Evolutionary conservation across 2,888 invertebrate genomes (phyloP).

Genomic region (Papilio gigon): DNA sequence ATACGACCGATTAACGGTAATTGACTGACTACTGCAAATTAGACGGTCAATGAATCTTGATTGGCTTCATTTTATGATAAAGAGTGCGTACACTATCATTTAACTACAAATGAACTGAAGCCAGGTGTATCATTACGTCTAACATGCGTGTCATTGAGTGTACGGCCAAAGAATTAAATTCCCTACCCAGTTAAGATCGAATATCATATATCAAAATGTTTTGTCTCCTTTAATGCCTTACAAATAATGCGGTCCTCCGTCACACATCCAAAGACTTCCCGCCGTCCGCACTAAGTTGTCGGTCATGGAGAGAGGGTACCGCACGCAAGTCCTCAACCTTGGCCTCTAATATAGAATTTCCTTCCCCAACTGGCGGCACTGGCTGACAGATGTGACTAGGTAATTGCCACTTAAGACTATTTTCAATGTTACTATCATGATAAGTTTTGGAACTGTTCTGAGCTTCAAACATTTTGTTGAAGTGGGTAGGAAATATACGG

Average conservation of each 20-base stretch:
- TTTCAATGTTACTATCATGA: too few species aligned
- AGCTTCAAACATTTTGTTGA: too few species aligned
- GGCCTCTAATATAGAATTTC: too few species aligned
- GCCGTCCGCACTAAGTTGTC: too few species aligned
- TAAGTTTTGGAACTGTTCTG: not conserved
- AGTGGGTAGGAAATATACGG: not conserved
- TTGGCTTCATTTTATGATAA: not conserved
- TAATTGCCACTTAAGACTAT: too few species aligned
- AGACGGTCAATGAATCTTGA: not conserved
- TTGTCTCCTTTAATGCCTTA: too few species aligned
- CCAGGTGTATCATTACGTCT: not conserved
- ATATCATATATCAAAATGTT: not conserved
- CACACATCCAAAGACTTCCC: too few species aligned
- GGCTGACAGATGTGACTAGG: too few species aligned
- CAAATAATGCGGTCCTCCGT: too few species aligned
- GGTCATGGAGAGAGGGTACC: too few species aligned
- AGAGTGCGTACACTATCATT: not conserved
- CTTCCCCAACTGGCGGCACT: too few species aligned
- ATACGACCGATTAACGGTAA: not conserved
- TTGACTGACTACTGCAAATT: not conserved
- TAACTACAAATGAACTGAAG: not conserved
- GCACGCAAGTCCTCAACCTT: too few species aligned
- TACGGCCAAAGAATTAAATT: constrained; percentile 1
- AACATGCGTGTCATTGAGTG: constrained; percentile 16
- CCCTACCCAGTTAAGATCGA: not conserved